These are phyloP conservation scores for Oreortyx pictus DNA, from an alignment of 2,797 vertebrate genomes.

Conservation along the genomic window DNA sequence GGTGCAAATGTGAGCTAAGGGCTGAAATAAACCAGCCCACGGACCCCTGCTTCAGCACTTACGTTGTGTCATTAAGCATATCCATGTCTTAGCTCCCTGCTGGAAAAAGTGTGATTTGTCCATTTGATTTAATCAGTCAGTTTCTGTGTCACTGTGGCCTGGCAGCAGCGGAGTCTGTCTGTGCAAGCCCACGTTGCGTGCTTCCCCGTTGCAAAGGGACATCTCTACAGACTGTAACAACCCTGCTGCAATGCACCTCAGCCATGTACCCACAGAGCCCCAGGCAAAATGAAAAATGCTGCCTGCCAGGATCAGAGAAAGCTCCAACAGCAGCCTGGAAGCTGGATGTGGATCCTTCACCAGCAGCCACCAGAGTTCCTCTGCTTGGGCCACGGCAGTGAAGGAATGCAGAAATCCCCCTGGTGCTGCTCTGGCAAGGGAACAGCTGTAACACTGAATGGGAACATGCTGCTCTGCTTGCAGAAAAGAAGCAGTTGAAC, in stretches of 20 bases:
- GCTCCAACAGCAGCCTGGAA: not conserved
- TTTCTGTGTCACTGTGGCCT: not conserved
- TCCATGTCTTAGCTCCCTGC: not conserved
- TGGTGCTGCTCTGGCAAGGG: rapidly evolving
- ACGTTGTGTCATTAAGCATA: not conserved
- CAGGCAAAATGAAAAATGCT: not conserved
- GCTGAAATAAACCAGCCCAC: not conserved
- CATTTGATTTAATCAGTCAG: not conserved
- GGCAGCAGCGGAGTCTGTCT: not conserved
- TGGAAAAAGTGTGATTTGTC: not conserved
- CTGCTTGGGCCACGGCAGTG: not conserved
- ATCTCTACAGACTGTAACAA: not conserved
- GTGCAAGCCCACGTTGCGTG: not conserved
- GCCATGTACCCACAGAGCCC: not conserved
- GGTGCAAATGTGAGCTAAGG: not conserved
- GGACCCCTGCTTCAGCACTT: not conserved
- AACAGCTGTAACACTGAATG: not conserved
- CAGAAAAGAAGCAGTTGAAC: not conserved
- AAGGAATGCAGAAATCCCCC: not conserved
- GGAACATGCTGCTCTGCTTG: not conserved
- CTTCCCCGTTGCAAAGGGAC: slow-evolving; percentile 1
- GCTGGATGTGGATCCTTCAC: not conserved
- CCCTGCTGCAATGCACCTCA: slow-evolving; percentile 42
- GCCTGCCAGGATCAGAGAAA: not conserved
- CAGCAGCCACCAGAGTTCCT: not conserved